Conservation (phyloP, 2,113 vertebrate species). For the Channa maculata region DNA sequence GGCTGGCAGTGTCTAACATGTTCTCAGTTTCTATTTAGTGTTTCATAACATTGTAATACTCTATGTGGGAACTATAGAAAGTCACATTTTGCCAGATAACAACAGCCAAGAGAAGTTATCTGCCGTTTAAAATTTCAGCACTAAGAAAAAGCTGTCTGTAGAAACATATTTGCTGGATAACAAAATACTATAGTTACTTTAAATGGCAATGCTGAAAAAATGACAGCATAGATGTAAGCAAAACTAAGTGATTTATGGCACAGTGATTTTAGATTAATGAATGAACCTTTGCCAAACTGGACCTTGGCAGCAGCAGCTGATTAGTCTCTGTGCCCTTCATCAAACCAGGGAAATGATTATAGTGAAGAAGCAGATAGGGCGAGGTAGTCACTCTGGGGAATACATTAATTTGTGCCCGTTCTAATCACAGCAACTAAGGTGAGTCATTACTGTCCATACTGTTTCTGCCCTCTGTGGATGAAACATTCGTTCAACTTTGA, state of each 20-base stretch:
- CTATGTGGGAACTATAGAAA: too few relatives aligned
- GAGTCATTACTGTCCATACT: not conserved
- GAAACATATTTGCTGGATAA: too few relatives aligned
- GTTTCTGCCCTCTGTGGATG: not conserved
- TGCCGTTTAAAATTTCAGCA: too few relatives aligned
- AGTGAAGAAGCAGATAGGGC: conserved; percentile 9
- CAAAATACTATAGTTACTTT: not conserved
- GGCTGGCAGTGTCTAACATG: too few relatives aligned
- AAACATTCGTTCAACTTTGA: not conserved
- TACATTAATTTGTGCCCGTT: not conserved
- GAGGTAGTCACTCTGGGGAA: conserved; percentile 1
- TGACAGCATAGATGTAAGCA: not conserved
- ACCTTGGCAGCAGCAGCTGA: not conserved
- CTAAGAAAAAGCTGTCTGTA: too few relatives aligned
- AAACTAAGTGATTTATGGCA: not conserved
- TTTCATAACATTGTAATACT: too few relatives aligned
- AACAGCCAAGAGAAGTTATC: too few relatives aligned
- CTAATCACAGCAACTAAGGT: conserved; percentile 5
- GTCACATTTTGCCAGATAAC: too few relatives aligned
- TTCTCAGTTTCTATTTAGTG: too few relatives aligned
- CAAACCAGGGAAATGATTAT: conserved; percentile 1
- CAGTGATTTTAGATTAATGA: not conserved
- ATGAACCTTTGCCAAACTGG: conserved; percentile 9
- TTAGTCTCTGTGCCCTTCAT: not conserved
- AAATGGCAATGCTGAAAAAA: not conserved